Base-by-base conservation (phyloP, 2,888 invertebrate species). In the Agonum fuliginosum region DNA sequence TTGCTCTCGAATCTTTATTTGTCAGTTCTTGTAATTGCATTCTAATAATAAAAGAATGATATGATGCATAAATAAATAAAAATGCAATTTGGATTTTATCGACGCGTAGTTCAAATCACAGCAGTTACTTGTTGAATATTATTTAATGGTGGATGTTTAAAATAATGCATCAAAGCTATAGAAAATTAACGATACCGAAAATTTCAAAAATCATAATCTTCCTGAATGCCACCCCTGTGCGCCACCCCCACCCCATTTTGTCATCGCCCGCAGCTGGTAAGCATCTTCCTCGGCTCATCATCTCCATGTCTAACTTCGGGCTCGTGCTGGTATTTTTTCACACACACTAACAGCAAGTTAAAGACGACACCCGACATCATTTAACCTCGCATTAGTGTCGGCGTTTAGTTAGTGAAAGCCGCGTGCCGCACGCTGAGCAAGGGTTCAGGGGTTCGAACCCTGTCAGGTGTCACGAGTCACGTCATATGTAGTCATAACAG, bases 311-410 rank as follows among this genome's bases (percentile, higher is more conserved):
- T 65, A 67, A 54, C 48, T 65, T 43, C 67, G 65, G 71, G 65
- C 41, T 58, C 37, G 54, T 30, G 58, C 30, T 74, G 19, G 37
- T 24, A 12, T 71, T 67, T 78, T 78, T 78, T 78, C 77, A 54
- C 48, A 19, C 10, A 48, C 46, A 48, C 19, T 19, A 10, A 19
- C 51, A 54, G 22, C 27, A 37, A 12, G 12, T n/a, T n/a, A n/a
- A n/a, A n/a, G n/a, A n/a, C n/a, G n/a, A n/a, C n/a, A n/a, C n/a
- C n/a, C 10, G 67, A 67, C 78, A 78, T 78, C 73, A 73, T 67
- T 78, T 78, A 78, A 73, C 72, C 73, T 65, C 73, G 72, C 78
- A 78, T 78, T 78, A 78, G 73, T 73, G 58, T 12, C 74, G 24
- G 58, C 73, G 43, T 73, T 73, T 62, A 20, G 27, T 41, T 27